Base-by-base conservation (phyloP, 1,140 invertebrate species). In the Dinothrombium tinctorium region DNA sequence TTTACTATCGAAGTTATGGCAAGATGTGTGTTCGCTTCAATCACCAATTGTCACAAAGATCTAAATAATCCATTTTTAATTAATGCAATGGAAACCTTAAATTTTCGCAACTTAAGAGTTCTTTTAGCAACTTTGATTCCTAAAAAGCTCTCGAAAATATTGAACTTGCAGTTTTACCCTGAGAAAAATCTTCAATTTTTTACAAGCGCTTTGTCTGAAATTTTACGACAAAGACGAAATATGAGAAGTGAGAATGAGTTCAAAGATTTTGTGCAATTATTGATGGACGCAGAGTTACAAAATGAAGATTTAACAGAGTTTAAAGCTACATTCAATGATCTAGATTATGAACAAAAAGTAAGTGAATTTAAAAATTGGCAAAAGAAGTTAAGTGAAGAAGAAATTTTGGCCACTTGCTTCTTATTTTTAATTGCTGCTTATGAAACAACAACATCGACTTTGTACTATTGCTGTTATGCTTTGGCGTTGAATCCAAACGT, bases 351-450 rank as follows among this genome's bases (percentile, higher is more conserved):
- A 2, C 21, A 29, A 17, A 17, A 33, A 14, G 8, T 17, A 8
- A 8, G 7, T 8, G 9, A 14, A 17, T 12, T 17, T 26, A 19
- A 6, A 14, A 12, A n/a, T n/a, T 19, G 40, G 15, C n/a, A 24
- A 11, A 43, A 36, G 7, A 37, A 25, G 23, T 25, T 35, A 7
- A 9, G 14, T 15, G 60, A 59, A 2, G 70, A 71, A 26, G 62
- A 69, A 11, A 67, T 74, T 48, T 63, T 81, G 5, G 57, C 71
- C 2, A 65, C 68, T 47, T 64, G 66, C 1, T 55, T 69, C 1
- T 28, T 72, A 5, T 76, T 78, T 48, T 72, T 75, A 45, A 55
- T 64, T 2, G 74, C 67, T 42, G 72, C 70, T 2, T 74, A 68
- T 47, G 71, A 73, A 51, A 72, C 71, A 0, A 63, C 67, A 0